Conservation (phyloP, 2,113 vertebrate species). For the Cyprinodon variegatus region DNA sequence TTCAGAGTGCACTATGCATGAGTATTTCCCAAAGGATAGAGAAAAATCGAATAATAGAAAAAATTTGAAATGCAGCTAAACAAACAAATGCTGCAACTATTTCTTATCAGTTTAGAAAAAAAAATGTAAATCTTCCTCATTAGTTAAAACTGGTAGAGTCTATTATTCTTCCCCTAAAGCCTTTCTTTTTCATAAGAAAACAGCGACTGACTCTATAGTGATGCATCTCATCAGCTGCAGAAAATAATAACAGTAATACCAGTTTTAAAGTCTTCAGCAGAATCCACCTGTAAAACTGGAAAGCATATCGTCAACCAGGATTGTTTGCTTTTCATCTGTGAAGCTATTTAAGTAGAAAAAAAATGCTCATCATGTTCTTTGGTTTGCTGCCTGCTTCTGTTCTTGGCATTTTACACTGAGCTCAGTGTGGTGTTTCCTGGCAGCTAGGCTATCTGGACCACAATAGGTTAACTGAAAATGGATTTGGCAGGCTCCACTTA, state of each 20-base stretch:
- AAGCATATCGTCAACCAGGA: not conserved
- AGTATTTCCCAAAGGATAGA: constrained; percentile 6
- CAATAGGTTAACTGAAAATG: constrained; percentile 15
- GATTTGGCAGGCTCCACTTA: constrained; percentile 31
- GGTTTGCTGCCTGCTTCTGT: not conserved
- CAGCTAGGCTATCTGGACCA: constrained; percentile 1
- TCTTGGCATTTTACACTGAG: constrained; percentile 2
- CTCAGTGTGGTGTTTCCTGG: not conserved
- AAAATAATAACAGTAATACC: not conserved
- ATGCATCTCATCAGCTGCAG: not conserved
- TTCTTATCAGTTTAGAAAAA: constrained; percentile 11
- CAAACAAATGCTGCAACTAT: constrained; percentile 1
- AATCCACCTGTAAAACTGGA: constrained; percentile 8
- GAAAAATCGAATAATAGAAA: not conserved
- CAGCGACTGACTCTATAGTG: not conserved
- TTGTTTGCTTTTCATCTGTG: not conserved
- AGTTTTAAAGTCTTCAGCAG: constrained; percentile 2
- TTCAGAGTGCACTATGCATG: constrained; percentile 1
- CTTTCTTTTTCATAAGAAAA: not conserved
- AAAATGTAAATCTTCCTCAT: constrained; percentile 4
- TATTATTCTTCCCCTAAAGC: constrained; percentile 1
- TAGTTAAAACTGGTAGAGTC: not conserved
- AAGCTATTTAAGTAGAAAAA: constrained; percentile 13
- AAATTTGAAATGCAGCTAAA: constrained; percentile 13
- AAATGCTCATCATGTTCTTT: constrained; percentile 2